These are phyloP conservation scores for Trematomus bernacchii DNA, from an alignment of 2,797 vertebrate genomes.

Conservation along the genomic window DNA sequence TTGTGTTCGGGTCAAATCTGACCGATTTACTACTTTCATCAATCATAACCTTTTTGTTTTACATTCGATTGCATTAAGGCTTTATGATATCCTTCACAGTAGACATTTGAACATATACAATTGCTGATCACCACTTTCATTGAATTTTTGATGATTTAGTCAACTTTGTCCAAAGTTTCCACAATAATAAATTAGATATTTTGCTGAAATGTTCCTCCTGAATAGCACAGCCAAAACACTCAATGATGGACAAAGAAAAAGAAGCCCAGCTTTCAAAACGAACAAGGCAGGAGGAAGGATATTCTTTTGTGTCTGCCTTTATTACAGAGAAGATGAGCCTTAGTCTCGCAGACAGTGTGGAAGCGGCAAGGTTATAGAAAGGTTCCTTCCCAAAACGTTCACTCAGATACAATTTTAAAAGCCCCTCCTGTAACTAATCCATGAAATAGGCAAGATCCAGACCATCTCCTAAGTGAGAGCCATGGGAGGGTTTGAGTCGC, in stretches of 20 bases:
- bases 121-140: too few species aligned
- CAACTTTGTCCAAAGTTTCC: conserved; percentile 31
- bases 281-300: conserved; percentile 39
- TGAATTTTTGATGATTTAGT: too few species aligned
- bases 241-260: conserved; percentile 48
- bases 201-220: conserved; percentile 30
- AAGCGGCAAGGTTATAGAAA: conserved; percentile 61
- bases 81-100: too few species aligned
- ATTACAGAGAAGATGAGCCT: conserved; percentile 62
- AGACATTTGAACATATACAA: too few species aligned
- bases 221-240: conserved; percentile 40
- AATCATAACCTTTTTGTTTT: too few species aligned
- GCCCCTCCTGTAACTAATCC: conserved; percentile 69
- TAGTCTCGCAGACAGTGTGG: conserved; percentile 55
- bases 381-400: conserved; percentile 51
- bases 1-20: too few species aligned
- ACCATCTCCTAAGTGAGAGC: conserved; percentile 57
- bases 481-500: conserved; percentile 26
- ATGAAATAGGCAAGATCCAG: conserved; percentile 71
- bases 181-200: conserved; percentile 43
- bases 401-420: conserved; percentile 64
- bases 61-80: too few species aligned
- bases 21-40: too few species aligned
- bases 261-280: conserved; percentile 14
- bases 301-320: conserved; percentile 65